Evolutionary conservation across 2,888 invertebrate genomes (phyloP).

Genomic region (Eulithis prunata): DNA sequence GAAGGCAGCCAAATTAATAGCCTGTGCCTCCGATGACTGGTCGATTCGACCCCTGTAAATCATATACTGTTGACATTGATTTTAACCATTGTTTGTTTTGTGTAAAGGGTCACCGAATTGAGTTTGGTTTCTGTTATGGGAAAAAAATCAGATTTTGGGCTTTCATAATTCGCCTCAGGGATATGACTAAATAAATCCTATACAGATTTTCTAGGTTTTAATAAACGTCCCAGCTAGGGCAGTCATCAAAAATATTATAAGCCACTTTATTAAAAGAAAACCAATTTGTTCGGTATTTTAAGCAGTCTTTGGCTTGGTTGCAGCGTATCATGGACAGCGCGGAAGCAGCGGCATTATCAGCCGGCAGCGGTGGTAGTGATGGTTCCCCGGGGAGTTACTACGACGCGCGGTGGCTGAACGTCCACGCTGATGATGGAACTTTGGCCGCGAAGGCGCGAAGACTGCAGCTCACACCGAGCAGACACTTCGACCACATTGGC

Average conservation of each 20-base stretch:
- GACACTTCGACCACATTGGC: slow-evolving; percentile 94
- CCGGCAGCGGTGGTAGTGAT: slow-evolving; percentile 81
- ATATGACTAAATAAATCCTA: neutral
- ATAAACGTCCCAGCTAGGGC: no score
- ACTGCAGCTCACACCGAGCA: slow-evolving; percentile 89
- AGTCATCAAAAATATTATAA: no score
- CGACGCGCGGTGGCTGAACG: slow-evolving; percentile 93
- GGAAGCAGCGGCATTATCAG: slow-evolving; percentile 90
- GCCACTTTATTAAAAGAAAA: no score
- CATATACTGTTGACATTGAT: slow-evolving; percentile 53
- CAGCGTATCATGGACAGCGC: slow-evolving; percentile 97
- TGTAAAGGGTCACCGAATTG: slow-evolving; percentile 28
- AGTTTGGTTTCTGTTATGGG: slow-evolving; percentile 14
- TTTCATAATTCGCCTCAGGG: neutral
- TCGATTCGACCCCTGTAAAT: slow-evolving; percentile 54
- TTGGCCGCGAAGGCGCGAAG: slow-evolving; percentile 88
- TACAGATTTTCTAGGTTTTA: no score
- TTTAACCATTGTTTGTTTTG: slow-evolving; percentile 42
- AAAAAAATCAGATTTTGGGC: slow-evolving; percentile 38
- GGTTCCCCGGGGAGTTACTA: slow-evolving; percentile 87
- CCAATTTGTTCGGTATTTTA: no score
- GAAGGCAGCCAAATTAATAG: slow-evolving; percentile 5
- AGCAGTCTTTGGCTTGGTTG: neutral
- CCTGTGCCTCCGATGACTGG: slow-evolving; percentile 50
- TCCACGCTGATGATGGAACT: slow-evolving; percentile 90